Base-by-base conservation (phyloP, 2,888 invertebrate genomes). In the Colostygia pectinataria region DNA sequence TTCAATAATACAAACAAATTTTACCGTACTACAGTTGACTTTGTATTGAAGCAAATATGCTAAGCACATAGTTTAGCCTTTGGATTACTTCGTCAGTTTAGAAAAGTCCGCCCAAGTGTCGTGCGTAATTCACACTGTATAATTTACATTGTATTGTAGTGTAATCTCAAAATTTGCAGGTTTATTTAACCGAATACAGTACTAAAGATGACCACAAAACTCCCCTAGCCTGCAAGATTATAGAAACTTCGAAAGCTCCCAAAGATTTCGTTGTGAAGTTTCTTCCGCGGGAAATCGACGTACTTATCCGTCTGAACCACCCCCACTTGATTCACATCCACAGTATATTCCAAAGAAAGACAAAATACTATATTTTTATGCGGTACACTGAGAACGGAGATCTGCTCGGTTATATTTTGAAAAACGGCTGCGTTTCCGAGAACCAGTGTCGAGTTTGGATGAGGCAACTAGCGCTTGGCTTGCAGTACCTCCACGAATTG, bases 261-360 rank as follows among this genome's bases (percentile, higher is more conserved):
- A 93, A 92, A 71, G 95, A 96, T 73, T 96, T 96, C 65, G 93
- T 95, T 0, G 88, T 91, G 25, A 96, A 96, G 75, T 97, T 97
- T 79, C 83, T 97, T 50, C 96, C 96, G 0, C 91, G 97, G 32
- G 97, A 97, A 83, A 91, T 97, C 57, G 94, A 95, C 54, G 94
- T 96, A 41, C 88, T 96, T 33, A 91, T 93, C 18, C 92, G 92
- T 56, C 77, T 97, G 15, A 93, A 94, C 65, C 97, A 97, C 74
- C 95, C 95, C 0, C 95, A 96, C 66, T 90, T 97, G 29, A 93
- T 96, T 25, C 94, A 95, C 62, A 92, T 96, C 12, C 95, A 94
- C 71, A 95, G 95, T 63, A 94, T 96, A 67, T 94, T 94, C 69
- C 94, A 94, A 68, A 86, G 94, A 28, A 92, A 93, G 67, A 90